phyloP scores from a whole-genome alignment of 2,888 invertebrate genomes.

The Hydropsyche betteni region DNA sequence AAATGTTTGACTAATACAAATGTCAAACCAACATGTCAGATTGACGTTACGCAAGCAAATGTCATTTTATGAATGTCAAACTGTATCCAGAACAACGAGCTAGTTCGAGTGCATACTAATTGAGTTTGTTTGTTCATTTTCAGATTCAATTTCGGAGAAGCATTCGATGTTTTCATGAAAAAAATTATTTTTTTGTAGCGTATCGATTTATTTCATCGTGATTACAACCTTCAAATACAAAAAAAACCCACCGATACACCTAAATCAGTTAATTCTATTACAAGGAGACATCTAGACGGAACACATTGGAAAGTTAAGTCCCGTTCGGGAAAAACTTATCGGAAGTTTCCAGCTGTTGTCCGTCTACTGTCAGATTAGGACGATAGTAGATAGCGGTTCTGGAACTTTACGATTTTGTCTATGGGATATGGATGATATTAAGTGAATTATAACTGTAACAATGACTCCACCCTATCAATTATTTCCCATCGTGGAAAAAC shows the following conservation, averaged over 20 bases:
- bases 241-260: background rate
- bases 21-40: background rate
- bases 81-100: background rate
- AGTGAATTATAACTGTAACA: slow-evolving; percentile 24
- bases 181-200: background rate
- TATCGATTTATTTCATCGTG: background rate
- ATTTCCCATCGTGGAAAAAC: slow-evolving; percentile 9
- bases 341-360: slow-evolving; percentile 30
- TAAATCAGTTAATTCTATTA: slow-evolving; percentile 34
- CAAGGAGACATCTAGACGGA: slow-evolving; percentile 17
- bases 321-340: slow-evolving; percentile 31
- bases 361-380: slow-evolving; percentile 33
- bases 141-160: too few relatives aligned
- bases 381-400: slow-evolving; percentile 20
- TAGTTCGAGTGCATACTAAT: background rate
- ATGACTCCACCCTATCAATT: slow-evolving; percentile 34
- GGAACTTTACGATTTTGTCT: slow-evolving; percentile 34
- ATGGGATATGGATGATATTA: slow-evolving; percentile 31
- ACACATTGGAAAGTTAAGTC: slow-evolving; percentile 31
- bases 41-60: background rate
- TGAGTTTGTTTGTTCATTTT: background rate
- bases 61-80: slow-evolving; percentile 4
- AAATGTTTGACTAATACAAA: slow-evolving; percentile 12
- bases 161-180: background rate
- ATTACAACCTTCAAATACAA: background rate